These are phyloP conservation scores for Notothenia coriiceps DNA, from an alignment of 2,113 vertebrate genomes.

Conservation along the genomic window DNA sequence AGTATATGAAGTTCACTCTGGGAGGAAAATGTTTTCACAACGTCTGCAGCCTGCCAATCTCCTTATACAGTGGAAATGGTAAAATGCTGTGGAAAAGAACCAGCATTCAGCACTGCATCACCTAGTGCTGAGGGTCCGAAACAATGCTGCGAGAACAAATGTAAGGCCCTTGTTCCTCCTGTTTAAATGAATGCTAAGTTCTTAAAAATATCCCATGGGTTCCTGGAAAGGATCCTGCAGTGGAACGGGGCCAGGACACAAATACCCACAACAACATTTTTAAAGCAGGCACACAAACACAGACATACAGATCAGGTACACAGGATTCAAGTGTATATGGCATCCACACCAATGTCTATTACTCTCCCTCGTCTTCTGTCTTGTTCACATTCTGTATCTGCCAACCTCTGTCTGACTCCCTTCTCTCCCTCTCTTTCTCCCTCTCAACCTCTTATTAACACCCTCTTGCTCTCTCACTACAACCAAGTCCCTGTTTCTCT, in stretches of 20 bases:
- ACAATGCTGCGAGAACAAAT: not conserved
- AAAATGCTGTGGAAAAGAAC: not conserved
- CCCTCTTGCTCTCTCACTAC: conserved; percentile 9
- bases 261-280: not conserved
- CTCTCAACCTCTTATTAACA: conserved; percentile 25
- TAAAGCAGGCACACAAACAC: not conserved
- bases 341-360: conserved; percentile 2
- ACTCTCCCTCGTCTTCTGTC: not conserved
- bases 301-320: not conserved
- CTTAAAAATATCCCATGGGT: not conserved
- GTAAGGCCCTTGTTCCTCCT: not conserved
- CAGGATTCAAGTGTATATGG: not conserved
- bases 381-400: conserved; percentile 36
- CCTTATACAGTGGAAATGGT: too few species aligned
- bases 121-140: not conserved
- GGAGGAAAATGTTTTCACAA: not conserved
- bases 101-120: not conserved
- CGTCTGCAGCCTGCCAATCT: not conserved
- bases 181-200: conserved; percentile 2
- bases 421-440: not conserved
- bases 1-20: not conserved
- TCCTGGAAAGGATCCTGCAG: not conserved
- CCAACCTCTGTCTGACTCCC: conserved; percentile 29
- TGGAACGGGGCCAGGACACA: not conserved
- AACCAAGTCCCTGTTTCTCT: conserved; percentile 35